Base-by-base conservation (phyloP, 2,797 vertebrate genomes). In the Poeciliopsis paucimaculata region DNA sequence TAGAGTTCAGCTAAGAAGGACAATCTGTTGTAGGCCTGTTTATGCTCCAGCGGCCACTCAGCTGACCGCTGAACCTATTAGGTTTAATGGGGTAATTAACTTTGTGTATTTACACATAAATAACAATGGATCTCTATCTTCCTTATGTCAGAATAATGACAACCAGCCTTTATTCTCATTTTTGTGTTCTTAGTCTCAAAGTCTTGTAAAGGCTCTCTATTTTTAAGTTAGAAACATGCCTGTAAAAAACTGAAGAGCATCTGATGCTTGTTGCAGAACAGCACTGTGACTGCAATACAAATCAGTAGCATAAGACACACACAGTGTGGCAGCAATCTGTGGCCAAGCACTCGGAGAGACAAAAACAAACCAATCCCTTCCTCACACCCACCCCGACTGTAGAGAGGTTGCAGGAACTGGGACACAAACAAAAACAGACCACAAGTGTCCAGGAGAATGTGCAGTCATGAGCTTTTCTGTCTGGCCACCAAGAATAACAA, bases 31-130 rank as follows among this genome's bases (percentile, higher is more conserved):
- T 57, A 68, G 23, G 72, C 74, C 77, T 85, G 85, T 88, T 89
- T 87, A 90, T 74, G 80, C 77, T 87, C 80, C 23, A 26, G 82
- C 78, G 87, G n/a, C 68, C 88, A 84, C 80, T 87, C 86, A 78
- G 83, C 86, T 89, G 88, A 89, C 90, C 90, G 78, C 86, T 60
- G 79, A 87, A 78, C 70, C 83, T 89, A 92, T 92, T 89, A 91
- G 73, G 13, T 89, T 93, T 91, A 90, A 94, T 84, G 85, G 86
- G 83, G 77, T 91, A 51, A 92, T 93, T 85, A 90, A 84, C 80
- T 91, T 90, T 90, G 76, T 76, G 78, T 75, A 79, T 84, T 83
- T 78, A 84, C 82, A 87, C 86, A 87, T 84, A 83, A 85, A 91
- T 80, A 39, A 72, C 77, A 66, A 73, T 66, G 46, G 51, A 79